phyloP scores from a whole-genome alignment of 2,888 invertebrate species.

The Bimastos eiseni region DNA sequence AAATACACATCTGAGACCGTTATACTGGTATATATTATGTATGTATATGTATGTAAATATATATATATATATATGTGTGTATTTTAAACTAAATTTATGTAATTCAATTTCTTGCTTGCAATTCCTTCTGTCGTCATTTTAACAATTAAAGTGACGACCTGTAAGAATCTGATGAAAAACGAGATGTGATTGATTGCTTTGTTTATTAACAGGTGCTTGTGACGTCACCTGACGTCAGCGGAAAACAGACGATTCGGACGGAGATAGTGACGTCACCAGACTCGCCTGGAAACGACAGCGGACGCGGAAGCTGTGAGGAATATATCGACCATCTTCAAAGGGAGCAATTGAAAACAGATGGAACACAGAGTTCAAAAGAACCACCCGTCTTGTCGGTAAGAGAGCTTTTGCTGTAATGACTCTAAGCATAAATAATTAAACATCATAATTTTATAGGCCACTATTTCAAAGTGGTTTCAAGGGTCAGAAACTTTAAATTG shows the following conservation, averaged over 20 bases:
- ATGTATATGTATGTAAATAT: too few relatives aligned
- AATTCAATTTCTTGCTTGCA: too few relatives aligned
- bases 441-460: too few relatives aligned
- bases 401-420: background rate
- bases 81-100: too few relatives aligned
- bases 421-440: too few relatives aligned
- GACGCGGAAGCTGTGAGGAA: background rate
- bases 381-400: background rate
- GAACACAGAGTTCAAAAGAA: background rate
- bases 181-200: background rate
- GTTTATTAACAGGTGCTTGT: background rate
- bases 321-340: background rate
- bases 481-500: too few relatives aligned
- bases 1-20: too few relatives aligned
- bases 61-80: too few relatives aligned
- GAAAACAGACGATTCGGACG: background rate
- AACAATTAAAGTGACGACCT: background rate
- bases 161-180: background rate
- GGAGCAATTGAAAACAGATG: background rate
- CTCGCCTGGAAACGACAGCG: slow-evolving; percentile 21
- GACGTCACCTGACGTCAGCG: slow-evolving; percentile 2
- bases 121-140: too few relatives aligned
- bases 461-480: too few relatives aligned
- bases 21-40: too few relatives aligned
- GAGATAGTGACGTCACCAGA: background rate